Conservation (phyloP, 2,113 vertebrate genomes). For the Talpa occidentalis region DNA sequence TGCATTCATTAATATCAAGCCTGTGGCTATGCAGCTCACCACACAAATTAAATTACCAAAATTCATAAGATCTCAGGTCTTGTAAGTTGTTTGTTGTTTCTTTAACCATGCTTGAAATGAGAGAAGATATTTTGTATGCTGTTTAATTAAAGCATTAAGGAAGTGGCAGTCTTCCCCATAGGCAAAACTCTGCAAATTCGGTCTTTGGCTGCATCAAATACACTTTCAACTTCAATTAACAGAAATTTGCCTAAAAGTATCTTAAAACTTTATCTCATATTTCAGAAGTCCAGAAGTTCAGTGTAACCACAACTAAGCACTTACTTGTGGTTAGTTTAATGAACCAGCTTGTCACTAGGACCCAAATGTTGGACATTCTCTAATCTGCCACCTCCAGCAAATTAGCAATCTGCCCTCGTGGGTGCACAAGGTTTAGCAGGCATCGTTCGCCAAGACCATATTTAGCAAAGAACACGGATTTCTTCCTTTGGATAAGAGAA, state of each 20-base stretch:
- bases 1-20: constrained; percentile 51
- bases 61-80: constrained; percentile 38
- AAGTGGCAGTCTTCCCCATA: neutral
- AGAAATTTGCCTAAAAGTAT: constrained; percentile 24
- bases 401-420: neutral
- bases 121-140: constrained; percentile 11
- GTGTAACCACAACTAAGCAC: neutral
- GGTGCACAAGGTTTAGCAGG: neutral
- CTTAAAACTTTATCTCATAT: neutral
- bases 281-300: neutral
- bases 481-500: neutral
- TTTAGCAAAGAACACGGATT: neutral
- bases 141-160: constrained; percentile 60
- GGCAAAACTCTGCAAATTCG: constrained; percentile 42
- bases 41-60: constrained; percentile 59
- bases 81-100: constrained; percentile 41
- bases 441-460: neutral
- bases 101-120: constrained; percentile 63
- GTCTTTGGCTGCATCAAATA: neutral
- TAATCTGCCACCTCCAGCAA: neutral
- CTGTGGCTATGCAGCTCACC: neutral
- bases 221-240: constrained; percentile 32
- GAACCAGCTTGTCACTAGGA: neutral
- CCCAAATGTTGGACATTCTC: neutral
- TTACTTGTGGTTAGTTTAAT: neutral